Evolutionary conservation across 2,888 invertebrate genomes (phyloP), one percentile per base, ranked within the genome.

Genomic region (Acheta domesticus): DNA sequence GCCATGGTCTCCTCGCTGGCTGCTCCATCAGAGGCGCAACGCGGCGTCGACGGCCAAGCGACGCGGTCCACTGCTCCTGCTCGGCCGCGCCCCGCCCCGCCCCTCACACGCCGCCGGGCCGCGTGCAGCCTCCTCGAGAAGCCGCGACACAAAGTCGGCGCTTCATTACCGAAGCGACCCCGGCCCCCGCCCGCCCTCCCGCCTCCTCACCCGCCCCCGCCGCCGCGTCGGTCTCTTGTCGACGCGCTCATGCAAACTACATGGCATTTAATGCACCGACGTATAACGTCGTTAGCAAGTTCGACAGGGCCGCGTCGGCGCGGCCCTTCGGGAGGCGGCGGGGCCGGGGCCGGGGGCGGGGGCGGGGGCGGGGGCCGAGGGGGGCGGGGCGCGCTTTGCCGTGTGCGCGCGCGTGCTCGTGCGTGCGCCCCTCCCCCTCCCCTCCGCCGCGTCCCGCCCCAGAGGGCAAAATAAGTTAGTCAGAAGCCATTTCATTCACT

Each of bases 251-350:
- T 86, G 86, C 85, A 86, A 87, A 86, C 86, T 86, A 86, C 86
- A 86, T 86, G 86, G 85, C 84, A 85, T 86, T 86, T 87, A 86
- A 86, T 87, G 87, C 86, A 86, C 86, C 86, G 84, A 86, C 84
- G 84, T 84, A 49, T 79, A 79, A 79, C 36, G 74, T 62, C 77
- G 48, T 79, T 79, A 79, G 16, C 49, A 79, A 79, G 76, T 79
- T 79, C 62, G 62, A 62, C 62, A 62, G 62, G 62, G 62, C 62
- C 14, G 62, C 62, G 62, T n/a, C n/a, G 16, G 14, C 8, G 14
- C 14, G 62, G 62, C 62, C n/a, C 62, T 5, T 19, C 12, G 12
- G 14, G 62, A 11, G 4, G 62, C 50, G 50, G 50, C 50, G 19
- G 50, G 3, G 3, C 19, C 50, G 50, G n/a, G n/a, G n/a, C n/a